A percentile compares a stretch with the other conserved stretches of the same genome.
These are phyloP conservation scores for Polia nebulosa DNA, from an alignment of 2,888 invertebrate genomes.

Conservation along the genomic window DNA sequence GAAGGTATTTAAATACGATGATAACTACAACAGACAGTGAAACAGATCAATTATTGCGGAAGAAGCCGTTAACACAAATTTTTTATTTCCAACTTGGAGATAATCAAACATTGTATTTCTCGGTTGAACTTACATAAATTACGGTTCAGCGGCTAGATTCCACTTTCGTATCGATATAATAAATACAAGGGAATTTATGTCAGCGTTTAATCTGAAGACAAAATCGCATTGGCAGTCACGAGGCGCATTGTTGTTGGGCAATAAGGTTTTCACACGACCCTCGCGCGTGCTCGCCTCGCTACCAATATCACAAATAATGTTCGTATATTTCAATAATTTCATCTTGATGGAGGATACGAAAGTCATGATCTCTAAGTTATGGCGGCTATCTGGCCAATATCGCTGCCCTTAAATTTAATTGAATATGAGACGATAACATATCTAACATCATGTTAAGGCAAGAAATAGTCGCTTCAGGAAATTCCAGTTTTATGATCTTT, in stretches of 20 bases:
- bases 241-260: constrained; percentile 83
- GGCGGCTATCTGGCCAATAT: constrained; percentile 58
- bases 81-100: constrained; percentile 59
- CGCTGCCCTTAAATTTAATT: constrained; percentile 58
- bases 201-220: constrained; percentile 85
- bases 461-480: constrained; percentile 9
- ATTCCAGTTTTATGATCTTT: not conserved
- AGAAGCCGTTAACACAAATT: constrained; percentile 53
- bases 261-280: constrained; percentile 85
- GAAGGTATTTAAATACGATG: constrained; percentile 8
- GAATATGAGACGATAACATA: constrained; percentile 41
- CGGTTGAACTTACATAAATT: constrained; percentile 66
- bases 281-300: constrained; percentile 78
- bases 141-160: constrained; percentile 64
- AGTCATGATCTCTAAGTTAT: constrained; percentile 63
- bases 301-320: constrained; percentile 78
- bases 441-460: constrained; percentile 10
- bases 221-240: constrained; percentile 87
- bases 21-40: constrained; percentile 19
- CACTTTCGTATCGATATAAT: constrained; percentile 82
- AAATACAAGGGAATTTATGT: constrained; percentile 88
- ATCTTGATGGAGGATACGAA: constrained; percentile 75
- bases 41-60: constrained; percentile 39
- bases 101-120: constrained; percentile 66
- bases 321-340: constrained; percentile 78